These are phyloP conservation scores for Acronicta aceris DNA, from an alignment of 2,888 invertebrate genomes.

Conservation along the genomic window DNA sequence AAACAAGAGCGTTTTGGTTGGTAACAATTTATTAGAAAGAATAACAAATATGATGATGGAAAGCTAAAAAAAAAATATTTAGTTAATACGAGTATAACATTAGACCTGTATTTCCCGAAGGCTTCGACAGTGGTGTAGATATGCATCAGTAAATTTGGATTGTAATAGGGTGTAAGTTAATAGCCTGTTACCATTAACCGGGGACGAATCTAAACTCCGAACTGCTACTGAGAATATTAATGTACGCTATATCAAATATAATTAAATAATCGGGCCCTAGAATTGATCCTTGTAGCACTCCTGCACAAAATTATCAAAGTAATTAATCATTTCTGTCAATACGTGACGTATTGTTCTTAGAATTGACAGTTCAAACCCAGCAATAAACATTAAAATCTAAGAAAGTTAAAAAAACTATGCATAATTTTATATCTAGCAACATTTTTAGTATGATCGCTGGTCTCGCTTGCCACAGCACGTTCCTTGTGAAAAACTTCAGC, in stretches of 20 bases:
- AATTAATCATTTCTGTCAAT: background rate
- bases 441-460: conserved; percentile 22
- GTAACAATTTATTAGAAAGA: too few species aligned
- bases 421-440: conserved; percentile 18
- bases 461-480: conserved; percentile 30
- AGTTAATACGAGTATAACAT: too few species aligned
- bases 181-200: too few species aligned
- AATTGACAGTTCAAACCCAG: background rate
- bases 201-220: too few species aligned
- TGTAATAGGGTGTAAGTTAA: too few species aligned
- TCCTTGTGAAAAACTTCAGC: conserved; percentile 48
- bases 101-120: too few species aligned
- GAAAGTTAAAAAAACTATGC: background rate
- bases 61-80: too few species aligned
- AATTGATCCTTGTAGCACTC: conserved; percentile 9
- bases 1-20: background rate
- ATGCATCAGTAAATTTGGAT: too few species aligned
- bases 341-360: background rate
- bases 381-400: background rate
- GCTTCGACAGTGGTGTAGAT: too few species aligned
- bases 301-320: background rate
- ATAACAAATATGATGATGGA: too few species aligned
- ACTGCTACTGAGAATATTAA: too few species aligned
- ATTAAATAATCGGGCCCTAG: background rate
- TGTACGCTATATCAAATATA: too few species aligned